Base-by-base conservation (phyloP, 2,888 invertebrate genomes). In the Teleiodes luculella region DNA sequence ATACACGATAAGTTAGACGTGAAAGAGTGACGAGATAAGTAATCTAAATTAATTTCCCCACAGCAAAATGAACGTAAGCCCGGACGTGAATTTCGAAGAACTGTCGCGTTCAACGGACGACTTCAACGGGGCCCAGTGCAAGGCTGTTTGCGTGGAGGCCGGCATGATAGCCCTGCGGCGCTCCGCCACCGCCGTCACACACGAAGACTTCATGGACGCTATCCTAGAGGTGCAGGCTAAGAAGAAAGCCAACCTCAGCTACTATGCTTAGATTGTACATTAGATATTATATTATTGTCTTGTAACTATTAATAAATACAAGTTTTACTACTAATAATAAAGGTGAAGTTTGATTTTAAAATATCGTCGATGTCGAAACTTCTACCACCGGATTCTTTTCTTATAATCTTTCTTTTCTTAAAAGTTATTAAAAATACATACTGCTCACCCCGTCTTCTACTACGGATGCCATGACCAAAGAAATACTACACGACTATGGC, bases 181-280 rank as follows among this genome's bases (percentile, higher is more conserved):
- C 58, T 97, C 97, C 63, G 99, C 99, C 31, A 93, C 94, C 28
- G 95, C 96, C 52, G 97, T 99, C 53, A 97, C 96, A 0, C 99
- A 99, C 77, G 99, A 99, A 84, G 99, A 99, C 85, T 98, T 99
- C 76, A 99, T 99, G 98, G 99, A 99, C 86, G 99, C 99, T 62
- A 99, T 99, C 64, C 93, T 99, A 80, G 99, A 99, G 87, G 99
- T 99, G 11, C 99, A 99, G 86, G 98, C 99, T 24, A 99, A 99
- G 93, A 99, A 99, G 93, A 99, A 99, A 87, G 97, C 98, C 52
- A 98, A 98, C 86, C 94, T 99, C 71, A 98, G 98, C 90, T 99
- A 99, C 83, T 99, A 99, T 83, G 95, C 95, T 73, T 95, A 93
- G 83, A n/a, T n/a, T n/a, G n/a, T n/a, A n/a, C n/a, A 53, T 31